Evolutionary conservation across 2,797 vertebrate genomes (phyloP), one percentile per base, ranked within the genome.

Genomic region (Sebastes iracundus): DNA sequence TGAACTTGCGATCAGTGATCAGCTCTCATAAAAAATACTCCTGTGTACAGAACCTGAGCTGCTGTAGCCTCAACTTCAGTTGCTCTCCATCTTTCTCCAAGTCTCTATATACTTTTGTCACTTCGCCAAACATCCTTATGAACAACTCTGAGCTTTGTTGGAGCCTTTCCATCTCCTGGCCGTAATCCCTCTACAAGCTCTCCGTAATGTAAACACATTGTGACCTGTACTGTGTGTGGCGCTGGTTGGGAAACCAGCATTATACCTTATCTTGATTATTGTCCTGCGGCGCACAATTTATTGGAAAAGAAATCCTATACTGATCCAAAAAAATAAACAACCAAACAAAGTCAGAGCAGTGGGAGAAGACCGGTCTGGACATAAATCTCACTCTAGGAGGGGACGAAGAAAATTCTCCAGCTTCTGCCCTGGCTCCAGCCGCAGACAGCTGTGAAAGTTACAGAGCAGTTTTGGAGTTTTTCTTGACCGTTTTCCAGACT

Each of bases 401-500:
- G 42, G 79, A 80, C 2, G 6, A 20, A 67, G 60, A 75, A 77
- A 72, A 68, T 42, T 76, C 72, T 90, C 67, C 77, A 65, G 84
- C 89, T 88, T 22, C 88, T 87, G 87, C 84, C 80, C 81, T 82
- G 86, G 82, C 87, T 88, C 77, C 75, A 77, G 63, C 68, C 59
- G 30, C 79, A 81, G 92, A 89, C 94, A 91, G 90, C 91, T 90
- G 89, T 65, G 83, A 88, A 87, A 91, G 87, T 85, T 93, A 87
- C 89, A 60, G 49, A 79, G 78, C 28, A 1, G 18, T 63, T 73
- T 66, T 67, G 20, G 49, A 91, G 82, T 94, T 91, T 87, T 90
- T 94, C 85, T 92, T 94, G 93, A 93, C 64, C 32, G 27, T 75
- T 78, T 79, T 93, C 92, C 93, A 95, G 82, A 78, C 60, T 52